Base-by-base conservation (phyloP, 2,888 invertebrate species). In the Papilio protenor region DNA sequence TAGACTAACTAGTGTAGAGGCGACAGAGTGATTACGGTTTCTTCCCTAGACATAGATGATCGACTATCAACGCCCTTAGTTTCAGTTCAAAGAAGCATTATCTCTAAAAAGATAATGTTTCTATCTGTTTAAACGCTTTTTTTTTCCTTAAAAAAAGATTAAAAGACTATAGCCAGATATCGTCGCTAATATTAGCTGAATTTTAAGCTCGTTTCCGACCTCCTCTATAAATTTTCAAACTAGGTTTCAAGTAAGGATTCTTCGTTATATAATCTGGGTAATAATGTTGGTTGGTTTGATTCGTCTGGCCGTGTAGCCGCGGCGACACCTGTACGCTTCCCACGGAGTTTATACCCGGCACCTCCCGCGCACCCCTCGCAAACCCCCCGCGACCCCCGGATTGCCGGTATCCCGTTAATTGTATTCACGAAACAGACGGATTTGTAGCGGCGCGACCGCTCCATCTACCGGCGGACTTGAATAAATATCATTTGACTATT, bases 311-410 rank as follows among this genome's bases (percentile, higher is more conserved):
- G 87, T 89, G 92, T 91, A 93, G 92, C 92, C 91, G 92, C 89
- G 83, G 89, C 87, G 89, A 85, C 93, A 93, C 93, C 93, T 93
- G 93, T 89, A 92, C 90, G 88, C 91, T 90, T 93, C 93, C 91
- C 93, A 93, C 85, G 87, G 93, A 92, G 93, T 93, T 92, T 88
- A 93, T 93, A 93, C 93, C 92, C 92, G 87, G 82, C 82, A 83
- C 84, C 18, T 33, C 40, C 64, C 64, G 64, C 84, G 85, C 77
- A 84, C 85, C 85, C 83, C 85, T 83, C 10, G 55, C 27, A 64
- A 6, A 55, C 61, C 33, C 40, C n/a, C 18, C 40, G 3, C 64
- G 11, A n/a, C 81, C 81, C 79, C 84, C 86, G 92, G 91, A 91
- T 91, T 89, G 89, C 85, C 86, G 86, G 88, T 90, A 88, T 89